phyloP scores from a whole-genome alignment of 2,888 invertebrate species.

The Mesoligia furuncula region DNA sequence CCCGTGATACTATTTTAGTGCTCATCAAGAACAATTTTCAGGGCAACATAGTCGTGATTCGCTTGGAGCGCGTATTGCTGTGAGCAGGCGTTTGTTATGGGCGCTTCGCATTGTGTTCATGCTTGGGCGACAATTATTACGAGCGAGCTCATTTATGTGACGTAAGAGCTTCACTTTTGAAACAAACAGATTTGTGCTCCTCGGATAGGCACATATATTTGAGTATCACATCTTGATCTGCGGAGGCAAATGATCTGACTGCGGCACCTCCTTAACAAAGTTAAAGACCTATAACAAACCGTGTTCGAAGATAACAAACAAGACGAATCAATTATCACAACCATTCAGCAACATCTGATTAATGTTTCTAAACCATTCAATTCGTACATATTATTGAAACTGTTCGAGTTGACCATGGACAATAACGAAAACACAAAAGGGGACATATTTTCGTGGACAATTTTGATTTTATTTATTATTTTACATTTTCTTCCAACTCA shows the following conservation, averaged over 20 bases:
- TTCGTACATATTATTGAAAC: constrained; percentile 11
- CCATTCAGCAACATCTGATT: neutral
- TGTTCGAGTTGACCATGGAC: constrained; percentile 4
- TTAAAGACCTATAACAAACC: constrained; percentile 37
- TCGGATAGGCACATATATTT: neutral
- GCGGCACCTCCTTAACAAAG: neutral
- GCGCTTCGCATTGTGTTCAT: constrained; percentile 77
- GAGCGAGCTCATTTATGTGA: constrained; percentile 56
- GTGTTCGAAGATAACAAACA: constrained; percentile 12
- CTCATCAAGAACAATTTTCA: constrained; percentile 36
- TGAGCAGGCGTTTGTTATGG: constrained; percentile 51
- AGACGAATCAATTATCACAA: constrained; percentile 33
- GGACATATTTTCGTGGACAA: neutral
- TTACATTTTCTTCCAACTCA: neutral
- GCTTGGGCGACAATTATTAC: constrained; percentile 77
- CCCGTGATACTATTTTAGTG: constrained; percentile 35
- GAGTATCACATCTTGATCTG: neutral
- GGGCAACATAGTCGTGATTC: constrained; percentile 55
- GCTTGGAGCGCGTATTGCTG: constrained; percentile 41
- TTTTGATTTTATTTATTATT: neutral
- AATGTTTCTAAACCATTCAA: neutral
- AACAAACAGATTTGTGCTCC: constrained; percentile 5
- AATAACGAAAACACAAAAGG: neutral
- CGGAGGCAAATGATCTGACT: neutral
- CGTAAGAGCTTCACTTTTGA: constrained; percentile 48